Evolutionary conservation across 1,140 invertebrate species (phyloP).

Genomic region (Papilio machaon): DNA sequence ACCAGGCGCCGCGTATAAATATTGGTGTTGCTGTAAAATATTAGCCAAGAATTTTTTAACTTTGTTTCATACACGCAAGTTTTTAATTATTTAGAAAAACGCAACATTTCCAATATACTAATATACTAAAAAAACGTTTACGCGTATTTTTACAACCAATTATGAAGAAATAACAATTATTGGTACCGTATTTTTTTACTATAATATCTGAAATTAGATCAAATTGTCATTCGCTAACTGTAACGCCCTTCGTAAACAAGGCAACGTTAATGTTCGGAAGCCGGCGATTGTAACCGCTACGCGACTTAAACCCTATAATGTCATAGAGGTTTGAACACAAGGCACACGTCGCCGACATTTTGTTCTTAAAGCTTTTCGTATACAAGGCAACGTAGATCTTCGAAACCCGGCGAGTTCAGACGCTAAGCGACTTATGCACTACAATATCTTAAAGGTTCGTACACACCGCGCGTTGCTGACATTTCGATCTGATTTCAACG

Average conservation of each 20-base stretch:
- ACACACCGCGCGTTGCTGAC: too few relatives aligned
- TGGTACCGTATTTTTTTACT: not conserved
- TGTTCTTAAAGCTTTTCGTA: too few relatives aligned
- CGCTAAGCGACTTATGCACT: too few relatives aligned
- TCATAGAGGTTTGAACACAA: too few relatives aligned
- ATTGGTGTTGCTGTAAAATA: constrained; percentile 52
- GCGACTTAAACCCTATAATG: too few relatives aligned
- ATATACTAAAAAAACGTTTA: not conserved
- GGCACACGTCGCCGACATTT: too few relatives aligned
- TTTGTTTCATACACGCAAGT: not conserved
- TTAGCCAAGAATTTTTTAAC: constrained; percentile 38
- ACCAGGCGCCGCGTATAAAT: constrained; percentile 58
- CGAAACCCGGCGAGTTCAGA: too few relatives aligned
- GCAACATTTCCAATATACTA: not conserved
- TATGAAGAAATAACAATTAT: not conserved
- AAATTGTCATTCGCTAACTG: not conserved
- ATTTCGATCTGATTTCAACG: too few relatives aligned
- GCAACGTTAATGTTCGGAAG: too few relatives aligned
- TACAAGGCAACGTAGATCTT: too few relatives aligned
- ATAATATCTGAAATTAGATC: not conserved
- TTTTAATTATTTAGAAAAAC: not conserved
- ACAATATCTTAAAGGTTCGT: too few relatives aligned
- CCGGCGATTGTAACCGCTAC: too few relatives aligned
- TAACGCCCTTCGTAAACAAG: not conserved
- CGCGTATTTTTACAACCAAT: not conserved